Conservation (phyloP, 1,140 invertebrate species). For the Oreohelix idahoensis region DNA sequence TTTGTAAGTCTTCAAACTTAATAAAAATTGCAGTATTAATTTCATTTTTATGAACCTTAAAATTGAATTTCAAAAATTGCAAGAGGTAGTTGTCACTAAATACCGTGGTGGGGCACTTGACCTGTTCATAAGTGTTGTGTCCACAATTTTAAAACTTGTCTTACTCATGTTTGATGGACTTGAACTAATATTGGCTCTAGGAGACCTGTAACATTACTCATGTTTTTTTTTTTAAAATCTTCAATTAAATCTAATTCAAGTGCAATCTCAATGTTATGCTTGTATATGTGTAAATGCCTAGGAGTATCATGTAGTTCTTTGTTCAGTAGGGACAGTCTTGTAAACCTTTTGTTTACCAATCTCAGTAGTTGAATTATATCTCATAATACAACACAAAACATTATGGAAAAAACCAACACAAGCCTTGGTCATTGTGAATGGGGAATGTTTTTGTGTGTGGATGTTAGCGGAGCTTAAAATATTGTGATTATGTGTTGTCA, state of each 20-base stretch:
- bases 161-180: conserved; percentile 29
- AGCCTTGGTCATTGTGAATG: background rate
- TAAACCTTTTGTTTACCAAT: background rate
- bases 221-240: conserved; percentile 48
- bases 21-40: too few relatives aligned
- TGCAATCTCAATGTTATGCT: background rate
- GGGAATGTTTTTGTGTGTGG: too few relatives aligned
- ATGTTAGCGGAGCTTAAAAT: too few relatives aligned
- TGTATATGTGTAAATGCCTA: background rate
- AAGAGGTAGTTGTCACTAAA: too few relatives aligned
- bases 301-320: background rate
- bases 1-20: too few relatives aligned
- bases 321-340: too few relatives aligned
- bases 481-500: too few relatives aligned
- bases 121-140: conserved; percentile 41
- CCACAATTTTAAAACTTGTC: conserved; percentile 41
- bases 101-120: background rate
- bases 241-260: conserved; percentile 45
- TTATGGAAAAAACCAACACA: background rate
- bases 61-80: too few relatives aligned
- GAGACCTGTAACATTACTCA: conserved; percentile 42
- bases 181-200: conserved; percentile 37
- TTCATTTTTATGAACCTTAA: too few relatives aligned
- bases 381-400: background rate
- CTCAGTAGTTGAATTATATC: background rate